Conservation (phyloP, 2,888 invertebrate genomes). For the Cosmorhoe ocellata region DNA sequence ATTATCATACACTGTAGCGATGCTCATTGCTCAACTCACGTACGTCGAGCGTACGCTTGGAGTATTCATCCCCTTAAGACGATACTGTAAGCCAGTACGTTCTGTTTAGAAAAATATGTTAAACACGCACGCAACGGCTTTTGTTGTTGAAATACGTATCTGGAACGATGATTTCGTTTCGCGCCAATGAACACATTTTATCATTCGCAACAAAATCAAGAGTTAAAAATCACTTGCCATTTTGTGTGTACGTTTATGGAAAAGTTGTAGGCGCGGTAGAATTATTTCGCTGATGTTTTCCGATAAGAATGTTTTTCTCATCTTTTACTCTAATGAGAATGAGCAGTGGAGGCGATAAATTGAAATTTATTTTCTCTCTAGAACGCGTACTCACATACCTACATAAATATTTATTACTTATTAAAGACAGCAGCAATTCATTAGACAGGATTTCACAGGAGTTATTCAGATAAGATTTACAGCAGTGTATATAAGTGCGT, state of each 20-base stretch:
- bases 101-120: slow-evolving; percentile 71
- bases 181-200: slow-evolving; percentile 73
- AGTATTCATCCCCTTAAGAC: slow-evolving; percentile 69
- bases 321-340: slow-evolving; percentile 67
- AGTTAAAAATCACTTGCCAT: slow-evolving; percentile 61
- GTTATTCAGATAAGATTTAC: slow-evolving; percentile 61
- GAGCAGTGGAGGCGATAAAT: slow-evolving; percentile 64
- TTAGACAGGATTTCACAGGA: slow-evolving; percentile 60
- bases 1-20: slow-evolving; percentile 52
- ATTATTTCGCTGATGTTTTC: slow-evolving; percentile 57
- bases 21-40: slow-evolving; percentile 48
- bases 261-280: slow-evolving; percentile 51
- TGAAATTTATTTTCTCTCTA: slow-evolving; percentile 66
- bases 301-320: slow-evolving; percentile 61
- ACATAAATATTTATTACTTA: slow-evolving; percentile 68
- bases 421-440: slow-evolving; percentile 65
- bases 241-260: slow-evolving; percentile 55
- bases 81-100: slow-evolving; percentile 61
- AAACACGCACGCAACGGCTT: slow-evolving; percentile 65
- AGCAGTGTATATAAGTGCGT: slow-evolving; percentile 16
- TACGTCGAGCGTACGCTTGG: slow-evolving; percentile 59
- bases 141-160: slow-evolving; percentile 72
- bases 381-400: slow-evolving; percentile 49
- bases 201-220: slow-evolving; percentile 64
- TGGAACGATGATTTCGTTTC: slow-evolving; percentile 71